Evolutionary conservation across 2,797 vertebrate genomes (phyloP), one percentile per base, ranked within the genome.

Genomic region (Acanthurus lineatus): DNA sequence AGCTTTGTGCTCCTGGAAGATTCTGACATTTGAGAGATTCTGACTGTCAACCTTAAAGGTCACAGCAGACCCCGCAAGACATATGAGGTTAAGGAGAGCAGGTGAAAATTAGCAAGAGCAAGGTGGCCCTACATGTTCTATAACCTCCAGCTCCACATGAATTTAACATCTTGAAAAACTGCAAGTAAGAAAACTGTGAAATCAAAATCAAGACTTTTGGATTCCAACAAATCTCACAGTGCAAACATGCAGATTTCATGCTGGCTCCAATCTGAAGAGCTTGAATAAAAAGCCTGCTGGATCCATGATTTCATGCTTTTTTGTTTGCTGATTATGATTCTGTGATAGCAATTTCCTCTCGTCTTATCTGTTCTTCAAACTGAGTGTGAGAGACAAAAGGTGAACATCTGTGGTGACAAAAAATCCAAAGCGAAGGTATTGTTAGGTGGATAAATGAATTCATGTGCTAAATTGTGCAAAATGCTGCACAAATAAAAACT

Each of bases 1-100:
- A 71, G 81, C 75, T 82, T 78, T 20, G 69, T 67, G 73, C 65
- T 71, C 25, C 20, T 53, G 65, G 60, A 80, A 73, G 73, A 71
- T 59, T 81, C 63, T 79, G 83, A 87, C 83, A 90, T 88, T 81
- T 87, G 28, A 64, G 73, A 75, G 63, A 76, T 80, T 87, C 66
- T 77, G 57, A 56, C 66, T 71, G 59, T 81, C 78, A 77, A 17
- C 64, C 77, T 79, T 44, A 85, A 89, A 90, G 86, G 86, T 88
- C 84, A 80, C 49, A 61, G 42, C 45, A 42, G 75, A 74, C 71
- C 68, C 20, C 25, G 54, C 72, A 58, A 79, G 65, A 79, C 16
- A 17, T 9, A 38, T 45, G n/a, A 1, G 20, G 28, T 81, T 76
- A 56, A 60, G 16, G 51, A 65, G 38, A 82, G 48, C 1, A 22